Evolutionary conservation across 1,140 invertebrate genomes (phyloP).

Genomic region (Varroa destructor): DNA sequence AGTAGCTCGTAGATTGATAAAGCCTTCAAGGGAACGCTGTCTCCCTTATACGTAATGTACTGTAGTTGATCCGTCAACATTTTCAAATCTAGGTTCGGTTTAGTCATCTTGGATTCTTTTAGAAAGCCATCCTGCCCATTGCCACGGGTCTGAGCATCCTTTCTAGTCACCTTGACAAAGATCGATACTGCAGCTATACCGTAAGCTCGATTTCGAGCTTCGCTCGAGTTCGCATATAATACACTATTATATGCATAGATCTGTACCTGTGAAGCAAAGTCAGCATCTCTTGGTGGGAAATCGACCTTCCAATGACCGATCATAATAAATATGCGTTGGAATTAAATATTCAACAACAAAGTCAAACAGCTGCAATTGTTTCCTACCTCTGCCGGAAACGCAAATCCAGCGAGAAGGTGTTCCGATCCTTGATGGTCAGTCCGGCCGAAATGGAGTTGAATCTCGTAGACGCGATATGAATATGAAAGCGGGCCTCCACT

Average conservation of each 20-base stretch:
- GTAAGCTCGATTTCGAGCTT: constrained; percentile 61
- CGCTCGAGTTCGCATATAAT: constrained; percentile 76
- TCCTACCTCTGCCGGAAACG: constrained; percentile 82
- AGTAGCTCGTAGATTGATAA: constrained; percentile 68
- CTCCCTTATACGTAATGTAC: constrained; percentile 71
- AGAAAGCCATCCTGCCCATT: too few relatives aligned
- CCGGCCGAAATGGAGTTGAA: constrained; percentile 87
- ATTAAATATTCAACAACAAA: too few relatives aligned
- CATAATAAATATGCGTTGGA: too few relatives aligned
- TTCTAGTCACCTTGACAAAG: constrained; percentile 55
- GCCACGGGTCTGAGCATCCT: background rate
- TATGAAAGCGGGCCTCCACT: constrained; percentile 90
- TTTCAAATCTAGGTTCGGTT: constrained; percentile 63
- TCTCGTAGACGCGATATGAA: constrained; percentile 81
- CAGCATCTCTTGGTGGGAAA: too few relatives aligned
- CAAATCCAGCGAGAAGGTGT: constrained; percentile 76
- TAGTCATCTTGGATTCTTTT: background rate
- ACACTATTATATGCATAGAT: constrained; percentile 87
- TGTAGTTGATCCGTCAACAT: constrained; percentile 72
- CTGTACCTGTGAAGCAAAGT: constrained; percentile 57
- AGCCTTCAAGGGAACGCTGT: constrained; percentile 51
- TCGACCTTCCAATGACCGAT: too few relatives aligned
- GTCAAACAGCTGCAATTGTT: too few relatives aligned
- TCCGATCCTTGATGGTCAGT: constrained; percentile 76
- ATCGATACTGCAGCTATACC: constrained; percentile 75